Evolutionary conservation across 2,797 vertebrate species (phyloP), one percentile per base, ranked within the genome.

Genomic region (Myiotriccus ornatus): DNA sequence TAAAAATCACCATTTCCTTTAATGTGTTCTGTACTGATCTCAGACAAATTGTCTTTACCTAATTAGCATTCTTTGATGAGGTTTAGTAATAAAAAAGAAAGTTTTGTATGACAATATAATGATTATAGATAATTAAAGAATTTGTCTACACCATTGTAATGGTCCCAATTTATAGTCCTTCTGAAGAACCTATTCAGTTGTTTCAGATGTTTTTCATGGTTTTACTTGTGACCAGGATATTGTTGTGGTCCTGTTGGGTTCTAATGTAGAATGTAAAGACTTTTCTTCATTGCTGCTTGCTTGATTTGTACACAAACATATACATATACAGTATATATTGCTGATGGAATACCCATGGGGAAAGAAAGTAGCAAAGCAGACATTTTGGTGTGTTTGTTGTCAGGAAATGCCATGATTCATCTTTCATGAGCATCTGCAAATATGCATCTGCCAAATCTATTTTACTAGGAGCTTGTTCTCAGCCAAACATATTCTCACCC

Each of bases 341-440:
- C 82, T 92, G 82, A 92, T 81, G 82, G 50, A 84, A 63, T 78
- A 83, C 20, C 73, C 78, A 59, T 79, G 65, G 57, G 68, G 30
- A 93, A 85, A 71, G 46, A 76, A 59, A 84, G 60, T 25, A 86
- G 76, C 73, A 93, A 91, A 93, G 47, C 57, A 96, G 87, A 84
- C 63, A 88, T 93, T 96, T 95, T 93, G 79, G 79, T 90, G 74
- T 81, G 87, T 95, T 96, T 95, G 95, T 96, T 97, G 94, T 96
- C 91, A 95, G 84, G 87, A 88, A 90, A 83, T 95, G 89, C 92
- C 89, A 89, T 90, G 94, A 96, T 94, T 97, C 96, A 95, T 96
- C 91, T 94, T 96, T 88, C 95, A 93, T 91, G 94, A 97, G 92
- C 92, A 97, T 96, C 96, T 96, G 95, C 91, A 96, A 95, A 96